Conservation (phyloP, 2,888 invertebrate genomes). For the Matsumyia berberina region DNA sequence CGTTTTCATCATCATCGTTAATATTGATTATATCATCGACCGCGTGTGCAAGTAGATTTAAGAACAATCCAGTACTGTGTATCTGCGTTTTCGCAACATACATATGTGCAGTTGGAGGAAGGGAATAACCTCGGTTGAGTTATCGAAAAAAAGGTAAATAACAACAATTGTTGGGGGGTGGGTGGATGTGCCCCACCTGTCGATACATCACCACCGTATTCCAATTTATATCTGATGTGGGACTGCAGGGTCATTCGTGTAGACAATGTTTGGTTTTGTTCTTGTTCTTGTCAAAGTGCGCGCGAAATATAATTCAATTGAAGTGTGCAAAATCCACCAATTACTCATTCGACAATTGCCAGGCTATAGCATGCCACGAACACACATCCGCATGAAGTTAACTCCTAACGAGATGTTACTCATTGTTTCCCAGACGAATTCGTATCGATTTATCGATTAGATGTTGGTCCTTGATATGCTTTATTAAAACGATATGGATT, state of each 20-base stretch:
- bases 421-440: conserved; percentile 32
- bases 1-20: conserved; percentile 37
- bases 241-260: not conserved
- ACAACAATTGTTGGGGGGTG: conserved; percentile 23
- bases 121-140: not conserved
- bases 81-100: conserved; percentile 36
- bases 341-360: not conserved
- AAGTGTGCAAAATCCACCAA: not conserved
- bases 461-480: conserved; percentile 54
- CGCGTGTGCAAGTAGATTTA: conserved; percentile 43
- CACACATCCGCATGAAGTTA: not conserved
- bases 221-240: conserved; percentile 4
- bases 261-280: not conserved
- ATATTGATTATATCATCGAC: conserved; percentile 71
- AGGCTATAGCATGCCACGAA: conserved; percentile 2
- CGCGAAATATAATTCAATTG: conserved; percentile 24
- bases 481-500: conserved; percentile 48
- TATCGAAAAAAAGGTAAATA: conserved; percentile 62
- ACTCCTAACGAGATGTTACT: conserved; percentile 50
- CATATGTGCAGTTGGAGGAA: conserved; percentile 31
- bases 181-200: conserved; percentile 18
- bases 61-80: conserved; percentile 12
- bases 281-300: not conserved
- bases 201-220: conserved; percentile 13
- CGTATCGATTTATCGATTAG: conserved; percentile 70